Evolutionary conservation across 2,797 vertebrate species (phyloP), one percentile per base, ranked within the genome.

Genomic region (Chaenodraco wilsoni): DNA sequence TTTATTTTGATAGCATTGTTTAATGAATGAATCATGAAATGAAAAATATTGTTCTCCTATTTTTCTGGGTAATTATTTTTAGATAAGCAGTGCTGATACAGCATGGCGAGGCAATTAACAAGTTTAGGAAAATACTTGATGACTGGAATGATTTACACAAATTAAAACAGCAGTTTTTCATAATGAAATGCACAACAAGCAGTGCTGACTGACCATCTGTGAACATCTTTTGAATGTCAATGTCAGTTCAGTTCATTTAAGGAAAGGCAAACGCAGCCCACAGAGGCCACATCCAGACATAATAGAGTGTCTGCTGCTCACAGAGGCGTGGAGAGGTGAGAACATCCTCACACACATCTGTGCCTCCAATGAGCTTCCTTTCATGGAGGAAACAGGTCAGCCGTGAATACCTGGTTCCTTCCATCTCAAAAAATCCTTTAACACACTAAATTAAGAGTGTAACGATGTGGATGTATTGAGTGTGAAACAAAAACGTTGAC

Each of bases 281-380:
- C 72, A 67, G 51, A 86, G 81, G 74, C 82, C 71, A 70, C 78
- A 74, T 85, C 62, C 77, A 78, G 75, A 87, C 79, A 79, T 79
- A 87, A 84, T 82, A 85, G 84, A 78, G 58, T 66, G 78, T 76
- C 19, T 48, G 37, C 71, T 87, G 85, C 69, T 87, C 84, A 88
- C 68, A 60, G 78, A 88, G 83, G 85, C 74, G 50, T 86, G 76
- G 84, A 73, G 79, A 84, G 69, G 80, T 64, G 72, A 84, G 83
- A 85, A 74, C 78, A 87, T 88, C 77, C 74, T 89, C 74, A 76
- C 75, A 83, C 85, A 82, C 90, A 90, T 90, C 89, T 90, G 89
- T 73, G 83, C 65, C 65, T 71, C 70, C 73, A 83, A 87, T 75
- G 12, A 74, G 56, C 69, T 79, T 73, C 72, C 33, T 82, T 79